Evolutionary conservation across 2,888 invertebrate species (phyloP), one percentile per base, ranked within the genome.

Genomic region (Panzeria rudis): DNA sequence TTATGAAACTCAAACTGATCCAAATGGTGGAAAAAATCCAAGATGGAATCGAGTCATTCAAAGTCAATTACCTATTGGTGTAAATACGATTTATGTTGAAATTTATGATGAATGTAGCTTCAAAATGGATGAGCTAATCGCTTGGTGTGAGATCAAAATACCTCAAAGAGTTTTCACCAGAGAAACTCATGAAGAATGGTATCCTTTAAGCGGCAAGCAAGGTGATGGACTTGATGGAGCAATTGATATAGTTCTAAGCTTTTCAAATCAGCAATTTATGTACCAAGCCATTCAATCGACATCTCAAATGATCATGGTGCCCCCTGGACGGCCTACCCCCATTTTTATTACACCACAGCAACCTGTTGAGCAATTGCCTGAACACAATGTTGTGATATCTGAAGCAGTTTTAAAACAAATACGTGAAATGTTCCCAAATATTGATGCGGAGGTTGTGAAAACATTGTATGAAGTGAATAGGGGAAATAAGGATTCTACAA

Each of bases 91-190:
- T 87, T 97, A 97, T 90, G 91, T 99, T 88, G 99, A 99, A 94
- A 96, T 99, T 87, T 99, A 97, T 92, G 99, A 99, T 93, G 99
- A 99, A 93, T 96, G 98, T 91, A 97, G 98, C 17, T 98, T 99
- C 92, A 97, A 98, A 23, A 96, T 97, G 95, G 99, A 99, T 92
- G 98, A 99, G 93, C 93, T 98, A 84, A 96, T 99, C 88, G 99
- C 98, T 0, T 99, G 98, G 98, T 95, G 97, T 0, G 97, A 97
- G 92, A 95, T 98, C 90, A 95, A 95, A 76, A 97, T 99, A 88
- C 98, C 99, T 0, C 94, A 95, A 69, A 94, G 95, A 77, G 97
- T 98, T 15, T 94, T 98, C 87, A 93, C 95, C 90, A 98, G 98
- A 13, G 97, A 98, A 91, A 98, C 98, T 0, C 95, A 96, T 88